Base-by-base conservation (phyloP, 2,888 invertebrate species). In the Zootermopsis nevadensis region DNA sequence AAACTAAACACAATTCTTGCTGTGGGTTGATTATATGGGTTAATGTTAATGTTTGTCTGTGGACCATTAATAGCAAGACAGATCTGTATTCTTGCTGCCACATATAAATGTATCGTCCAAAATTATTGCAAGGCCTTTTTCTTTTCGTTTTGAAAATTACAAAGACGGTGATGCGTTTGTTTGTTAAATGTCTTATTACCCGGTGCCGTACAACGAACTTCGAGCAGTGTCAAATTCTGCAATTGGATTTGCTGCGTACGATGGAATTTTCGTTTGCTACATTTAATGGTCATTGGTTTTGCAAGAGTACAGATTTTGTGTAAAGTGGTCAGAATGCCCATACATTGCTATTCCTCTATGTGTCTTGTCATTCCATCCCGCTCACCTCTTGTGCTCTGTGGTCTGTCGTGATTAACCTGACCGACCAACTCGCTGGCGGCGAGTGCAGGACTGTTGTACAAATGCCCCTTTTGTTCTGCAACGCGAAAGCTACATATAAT, bases 1-100 rank as follows among this genome's bases (percentile, higher is more conserved):
- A 74, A 35, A 74, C 74, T 74, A 69, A 55, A 74, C 6, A 74
- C 74, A 74, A 30, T 42, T 74, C 35, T 38, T 74, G 38, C 38
- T 69, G 69, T 69, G 69, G 74, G 42, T 74, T 74, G 31, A 38
- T 74, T 74, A 19, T 55, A 31, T 35, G n/a, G n/a, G n/a, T n/a
- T n/a, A 72, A 35, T 72, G 15, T 67, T 27, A 33, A 38, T 74
- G 74, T 38, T 10, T 74, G 74, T 42, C 10, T 38, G 33, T 74
- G 8, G 24, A 27, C 69, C 74, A 74, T 74, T 74, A n/a, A 22
- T 24, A 74, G 24, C 22, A 27, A 24, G 10, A n/a, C 33, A 38
- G 10, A n/a, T n/a, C 8, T 74, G 74, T 74, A 74, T 42, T 24
- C n/a, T 38, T 35, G 74, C 42, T 74, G 24, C 0, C 42, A 42